phyloP scores from a whole-genome alignment of 2,888 invertebrate genomes.

The Plagodis pulveraria region DNA sequence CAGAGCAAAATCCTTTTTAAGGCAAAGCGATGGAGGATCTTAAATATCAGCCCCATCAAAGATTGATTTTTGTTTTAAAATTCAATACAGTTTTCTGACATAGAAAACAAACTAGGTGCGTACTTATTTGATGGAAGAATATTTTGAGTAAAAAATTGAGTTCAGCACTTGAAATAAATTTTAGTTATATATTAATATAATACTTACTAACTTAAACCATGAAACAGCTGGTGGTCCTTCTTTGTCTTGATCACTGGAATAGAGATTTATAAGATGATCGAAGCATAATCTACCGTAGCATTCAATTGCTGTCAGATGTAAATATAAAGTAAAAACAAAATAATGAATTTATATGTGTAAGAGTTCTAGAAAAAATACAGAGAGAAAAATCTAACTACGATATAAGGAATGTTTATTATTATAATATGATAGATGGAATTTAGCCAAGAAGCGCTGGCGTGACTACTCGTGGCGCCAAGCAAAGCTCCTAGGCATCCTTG shows the following conservation, averaged over 20 bases:
- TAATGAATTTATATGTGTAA: not conserved
- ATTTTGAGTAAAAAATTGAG: too few species aligned
- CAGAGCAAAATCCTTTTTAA: too few species aligned
- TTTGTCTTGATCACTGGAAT: slow-evolving; percentile 59
- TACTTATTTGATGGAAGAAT: too few species aligned
- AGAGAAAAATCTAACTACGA: not conserved
- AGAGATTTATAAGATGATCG: slow-evolving; percentile 31
- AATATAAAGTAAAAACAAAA: not conserved
- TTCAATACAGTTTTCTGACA: too few species aligned
- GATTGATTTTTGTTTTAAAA: too few species aligned
- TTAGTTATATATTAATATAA: slow-evolving; percentile 3
- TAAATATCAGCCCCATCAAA: too few species aligned
- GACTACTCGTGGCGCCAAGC: slow-evolving; percentile 13
- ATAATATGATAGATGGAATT: slow-evolving; percentile 6
- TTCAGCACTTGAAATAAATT: not conserved
- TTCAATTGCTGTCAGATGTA: not conserved
- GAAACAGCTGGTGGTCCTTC: slow-evolving; percentile 51
- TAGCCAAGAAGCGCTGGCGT: slow-evolving; percentile 17
- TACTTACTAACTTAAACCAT: slow-evolving; percentile 67
- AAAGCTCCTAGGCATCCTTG: slow-evolving; percentile 2
- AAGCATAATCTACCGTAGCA: slow-evolving; percentile 14
- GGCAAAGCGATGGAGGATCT: too few species aligned
- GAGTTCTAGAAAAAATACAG: not conserved
- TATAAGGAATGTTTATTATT: not conserved
- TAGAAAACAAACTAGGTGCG: too few species aligned